Evolutionary conservation across 2,797 vertebrate species (phyloP).

Genomic region (Argyrosomus regius): DNA sequence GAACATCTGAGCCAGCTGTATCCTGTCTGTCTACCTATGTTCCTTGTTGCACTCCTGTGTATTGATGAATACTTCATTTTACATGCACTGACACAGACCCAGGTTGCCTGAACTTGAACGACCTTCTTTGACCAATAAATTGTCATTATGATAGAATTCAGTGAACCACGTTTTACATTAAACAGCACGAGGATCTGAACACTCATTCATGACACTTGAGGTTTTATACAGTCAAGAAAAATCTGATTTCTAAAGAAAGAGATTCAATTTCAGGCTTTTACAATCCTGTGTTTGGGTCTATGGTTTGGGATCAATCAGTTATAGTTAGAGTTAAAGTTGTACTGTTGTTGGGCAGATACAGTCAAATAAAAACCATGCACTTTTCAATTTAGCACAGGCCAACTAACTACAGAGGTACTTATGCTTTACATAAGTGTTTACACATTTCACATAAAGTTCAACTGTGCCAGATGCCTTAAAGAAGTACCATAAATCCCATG

Average conservation of each 20-base stretch:
- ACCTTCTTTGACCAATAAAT: conserved; percentile 15
- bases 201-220: conserved; percentile 16
- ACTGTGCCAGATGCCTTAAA: conserved; percentile 65
- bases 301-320: conserved; percentile 35
- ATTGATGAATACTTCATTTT: background rate
- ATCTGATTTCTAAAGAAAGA: conserved; percentile 22
- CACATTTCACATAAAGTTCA: conserved; percentile 66
- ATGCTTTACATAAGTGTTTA: conserved; percentile 68
- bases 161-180: conserved; percentile 41
- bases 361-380: conserved; percentile 37
- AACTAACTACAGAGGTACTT: conserved; percentile 44
- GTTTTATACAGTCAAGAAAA: conserved; percentile 42
- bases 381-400: conserved; percentile 45
- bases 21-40: background rate
- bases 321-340: background rate
- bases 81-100: background rate
- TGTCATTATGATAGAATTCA: conserved; percentile 28
- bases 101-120: conserved; percentile 22
- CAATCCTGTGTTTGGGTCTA: conserved; percentile 31
- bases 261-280: conserved; percentile 41
- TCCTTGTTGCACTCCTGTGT: background rate
- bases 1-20: background rate
- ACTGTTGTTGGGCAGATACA: conserved; percentile 33
- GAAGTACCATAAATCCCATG: conserved; percentile 66
- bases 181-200: conserved; percentile 21